These are phyloP conservation scores for Apotomis turbidana DNA, from an alignment of 2,888 invertebrate genomes.

Conservation along the genomic window DNA sequence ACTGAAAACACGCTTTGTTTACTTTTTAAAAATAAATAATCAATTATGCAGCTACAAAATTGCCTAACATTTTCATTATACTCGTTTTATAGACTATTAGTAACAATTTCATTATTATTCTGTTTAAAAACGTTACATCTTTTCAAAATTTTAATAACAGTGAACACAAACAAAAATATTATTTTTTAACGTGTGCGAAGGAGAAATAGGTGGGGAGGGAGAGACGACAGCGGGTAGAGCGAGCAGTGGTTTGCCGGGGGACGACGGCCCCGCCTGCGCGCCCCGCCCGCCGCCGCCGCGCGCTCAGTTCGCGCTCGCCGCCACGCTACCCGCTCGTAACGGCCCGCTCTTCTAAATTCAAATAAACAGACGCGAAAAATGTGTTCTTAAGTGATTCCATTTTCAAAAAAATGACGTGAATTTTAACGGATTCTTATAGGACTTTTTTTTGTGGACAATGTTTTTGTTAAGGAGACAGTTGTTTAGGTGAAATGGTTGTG, in stretches of 20 bases:
- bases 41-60: background rate
- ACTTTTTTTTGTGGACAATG: constrained; percentile 54
- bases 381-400: background rate
- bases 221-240: constrained; percentile 74
- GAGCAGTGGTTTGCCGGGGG: constrained; percentile 69
- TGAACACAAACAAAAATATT: constrained; percentile 32
- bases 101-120: constrained; percentile 17
- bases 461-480: constrained; percentile 52
- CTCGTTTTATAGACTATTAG: background rate
- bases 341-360: constrained; percentile 36
- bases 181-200: constrained; percentile 48
- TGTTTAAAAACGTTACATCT: constrained; percentile 22
- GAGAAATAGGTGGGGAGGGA: constrained; percentile 55
- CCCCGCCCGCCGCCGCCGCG: constrained; percentile 55
- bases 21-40: background rate
- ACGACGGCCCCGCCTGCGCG: constrained; percentile 56
- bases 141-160: constrained; percentile 34
- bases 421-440: constrained; percentile 15
- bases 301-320: constrained; percentile 49
- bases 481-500: constrained; percentile 66
- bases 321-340: constrained; percentile 37
- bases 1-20: background rate
- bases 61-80: background rate
- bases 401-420: too few species aligned
- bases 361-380: constrained; percentile 21